A percentile compares a stretch with the other conserved stretches of the same genome.
These are phyloP conservation scores for Orchestia grillus DNA, from an alignment of 1,140 invertebrate species.

Conservation along the genomic window DNA sequence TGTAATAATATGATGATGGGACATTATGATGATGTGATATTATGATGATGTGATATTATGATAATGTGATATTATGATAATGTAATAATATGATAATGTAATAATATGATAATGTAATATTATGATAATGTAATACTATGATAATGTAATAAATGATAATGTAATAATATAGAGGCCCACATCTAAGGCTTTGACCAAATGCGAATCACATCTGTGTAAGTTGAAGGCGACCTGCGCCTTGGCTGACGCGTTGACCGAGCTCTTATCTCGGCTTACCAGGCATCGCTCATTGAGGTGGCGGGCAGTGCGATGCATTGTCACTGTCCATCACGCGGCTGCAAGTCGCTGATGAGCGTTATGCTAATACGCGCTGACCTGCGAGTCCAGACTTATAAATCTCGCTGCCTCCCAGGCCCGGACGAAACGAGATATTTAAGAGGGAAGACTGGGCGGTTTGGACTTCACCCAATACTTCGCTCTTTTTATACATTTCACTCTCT, in stretches of 20 bases:
- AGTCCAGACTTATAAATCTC: neutral
- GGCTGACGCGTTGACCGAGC: neutral
- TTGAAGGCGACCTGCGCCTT: neutral
- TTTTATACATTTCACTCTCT: too few relatives aligned
- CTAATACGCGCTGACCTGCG: neutral
- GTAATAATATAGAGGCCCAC: too few relatives aligned
- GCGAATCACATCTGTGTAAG: neutral
- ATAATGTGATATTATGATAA: too few relatives aligned
- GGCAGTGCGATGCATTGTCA: neutral
- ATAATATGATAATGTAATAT: too few relatives aligned
- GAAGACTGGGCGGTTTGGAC: neutral
- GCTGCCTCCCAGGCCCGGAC: neutral
- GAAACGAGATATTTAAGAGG: neutral
- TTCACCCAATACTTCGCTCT: neutral
- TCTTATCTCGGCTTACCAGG: neutral
- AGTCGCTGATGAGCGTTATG: neutral
- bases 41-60: too few relatives aligned
- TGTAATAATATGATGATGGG: too few relatives aligned
- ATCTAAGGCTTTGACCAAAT: neutral
- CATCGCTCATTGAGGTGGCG: neutral
- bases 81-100: too few relatives aligned
- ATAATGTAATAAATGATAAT: too few relatives aligned
- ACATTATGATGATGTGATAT: too few relatives aligned
- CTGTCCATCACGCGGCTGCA: neutral
- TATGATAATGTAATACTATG: too few relatives aligned